Conservation (phyloP, 2,888 invertebrate genomes). For the Serrognathus titanus region DNA sequence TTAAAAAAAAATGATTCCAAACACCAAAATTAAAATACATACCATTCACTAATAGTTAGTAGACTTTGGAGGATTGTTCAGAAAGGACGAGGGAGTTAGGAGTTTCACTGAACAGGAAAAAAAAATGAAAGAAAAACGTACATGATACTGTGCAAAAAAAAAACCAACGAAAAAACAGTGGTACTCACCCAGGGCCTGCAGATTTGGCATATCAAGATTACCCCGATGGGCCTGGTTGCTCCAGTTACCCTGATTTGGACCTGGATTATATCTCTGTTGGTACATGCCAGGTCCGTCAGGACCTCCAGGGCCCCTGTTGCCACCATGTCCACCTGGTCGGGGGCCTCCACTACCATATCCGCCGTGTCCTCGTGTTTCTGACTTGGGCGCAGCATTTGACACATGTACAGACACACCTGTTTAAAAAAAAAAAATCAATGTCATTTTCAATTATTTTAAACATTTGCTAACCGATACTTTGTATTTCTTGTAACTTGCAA, state of each 20-base stretch:
- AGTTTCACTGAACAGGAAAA: constrained; percentile 32
- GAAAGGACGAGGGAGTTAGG: constrained; percentile 37
- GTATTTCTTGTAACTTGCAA: too few relatives aligned
- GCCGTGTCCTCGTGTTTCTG: constrained; percentile 51
- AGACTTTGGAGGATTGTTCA: constrained; percentile 24
- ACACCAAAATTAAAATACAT: not conserved
- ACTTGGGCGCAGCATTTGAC: constrained; percentile 83
- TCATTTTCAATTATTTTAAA: not conserved
- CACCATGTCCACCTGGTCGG: constrained; percentile 36
- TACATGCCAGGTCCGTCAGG: constrained; percentile 44
- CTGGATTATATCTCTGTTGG: constrained; percentile 43
- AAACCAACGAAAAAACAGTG: not conserved
- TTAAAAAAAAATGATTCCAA: not conserved
- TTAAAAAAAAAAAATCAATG: constrained; percentile 1
- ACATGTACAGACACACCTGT: constrained; percentile 76
- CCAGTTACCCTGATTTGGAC: constrained; percentile 44
- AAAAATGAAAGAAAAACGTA: not conserved
- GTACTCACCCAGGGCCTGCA: constrained; percentile 73
- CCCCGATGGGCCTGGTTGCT: constrained; percentile 46
- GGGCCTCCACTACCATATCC: constrained; percentile 50
- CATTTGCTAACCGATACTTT: not conserved
- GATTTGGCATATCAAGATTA: constrained; percentile 82
- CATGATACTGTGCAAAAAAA: not conserved
- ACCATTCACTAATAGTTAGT: constrained; percentile 12
- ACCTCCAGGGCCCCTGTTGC: constrained; percentile 35